These are phyloP conservation scores for Sarcophilus harrisii DNA, from an alignment of 2,797 vertebrate species.

Conservation along the genomic window DNA sequence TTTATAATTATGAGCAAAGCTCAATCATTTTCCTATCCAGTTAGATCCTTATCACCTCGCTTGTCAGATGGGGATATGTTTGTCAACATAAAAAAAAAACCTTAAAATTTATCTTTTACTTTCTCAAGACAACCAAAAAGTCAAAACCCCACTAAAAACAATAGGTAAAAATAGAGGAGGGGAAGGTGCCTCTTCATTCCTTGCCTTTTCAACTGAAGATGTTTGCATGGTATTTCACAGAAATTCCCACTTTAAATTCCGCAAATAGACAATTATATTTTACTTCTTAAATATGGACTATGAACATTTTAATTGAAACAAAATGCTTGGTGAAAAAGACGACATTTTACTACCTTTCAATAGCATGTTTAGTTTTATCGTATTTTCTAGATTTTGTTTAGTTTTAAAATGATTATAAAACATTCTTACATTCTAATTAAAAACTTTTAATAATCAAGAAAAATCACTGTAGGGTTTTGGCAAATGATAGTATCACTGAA, in stretches of 20 bases:
- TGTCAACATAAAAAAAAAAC: slow-evolving; percentile 73
- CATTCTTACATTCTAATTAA: not conserved
- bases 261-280: slow-evolving; percentile 55
- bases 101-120: not conserved
- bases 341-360: slow-evolving; percentile 24
- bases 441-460: slow-evolving; percentile 3
- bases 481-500: not conserved
- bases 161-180: not conserved
- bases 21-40: slow-evolving; percentile 84
- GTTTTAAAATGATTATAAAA: slow-evolving; percentile 33
- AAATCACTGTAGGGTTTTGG: not conserved
- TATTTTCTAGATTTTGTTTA: not conserved
- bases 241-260: slow-evolving; percentile 56
- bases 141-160: slow-evolving; percentile 39
- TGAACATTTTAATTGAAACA: slow-evolving; percentile 24
- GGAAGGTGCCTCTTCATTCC: slow-evolving; percentile 41
- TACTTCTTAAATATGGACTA: slow-evolving; percentile 57
- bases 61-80: slow-evolving; percentile 83
- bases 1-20: slow-evolving; percentile 83
- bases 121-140: slow-evolving; percentile 30
- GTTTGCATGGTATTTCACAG: not conserved
- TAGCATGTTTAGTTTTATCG: slow-evolving; percentile 24
- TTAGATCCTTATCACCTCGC: slow-evolving; percentile 84
- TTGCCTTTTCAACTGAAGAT: slow-evolving; percentile 33
- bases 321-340: slow-evolving; percentile 27